Base-by-base conservation (phyloP, 2,113 vertebrate genomes). In the Ellobius talpinus region DNA sequence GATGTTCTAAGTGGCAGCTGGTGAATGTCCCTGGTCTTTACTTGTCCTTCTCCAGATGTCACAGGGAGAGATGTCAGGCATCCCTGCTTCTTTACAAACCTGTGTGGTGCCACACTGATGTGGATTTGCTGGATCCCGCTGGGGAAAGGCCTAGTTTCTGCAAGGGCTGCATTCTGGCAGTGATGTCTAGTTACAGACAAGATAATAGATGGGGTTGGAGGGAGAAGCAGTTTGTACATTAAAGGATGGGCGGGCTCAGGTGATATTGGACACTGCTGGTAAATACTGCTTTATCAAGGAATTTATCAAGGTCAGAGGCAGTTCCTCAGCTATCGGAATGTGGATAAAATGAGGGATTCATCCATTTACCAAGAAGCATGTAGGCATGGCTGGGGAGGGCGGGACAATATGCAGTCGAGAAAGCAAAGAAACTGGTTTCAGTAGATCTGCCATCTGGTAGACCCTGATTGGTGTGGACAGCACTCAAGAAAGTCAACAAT, bases 131-230 rank as follows among this genome's bases (percentile, higher is more conserved):
- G 94, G 96, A 98, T 97, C 98, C 98, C 90, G 98, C 98, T 99
- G 98, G 97, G 98, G 98, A 98, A 99, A 99, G 98, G 98, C 98
- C 98, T 98, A 98, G 96, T 99, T 99, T 99, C 98, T 97, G 96
- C 97, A 98, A 98, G 97, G 97, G 97, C 98, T 90, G 96, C 94
- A 93, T 98, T 98, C 97, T 97, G 96, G 97, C 97, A 92, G 98
- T 97, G 96, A 97, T 93, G 97, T 97, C 98, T 98, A 97, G 98
- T 98, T 98, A 98, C n/a, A 98, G 98, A 98, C 98, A 92, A 19
- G 98, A 98, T 98, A 98, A 99, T 99, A 99, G 98, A 98, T 0
- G 97, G 98, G 98, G 98, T 98, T 84, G 97, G 98, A 97, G 73
- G 98, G 97, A 97, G 95, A 98, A 97, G 31, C 36, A 98, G 96